These are phyloP conservation scores for Todiramphus chloris DNA, from an alignment of 2,113 vertebrate genomes.

Conservation along the genomic window DNA sequence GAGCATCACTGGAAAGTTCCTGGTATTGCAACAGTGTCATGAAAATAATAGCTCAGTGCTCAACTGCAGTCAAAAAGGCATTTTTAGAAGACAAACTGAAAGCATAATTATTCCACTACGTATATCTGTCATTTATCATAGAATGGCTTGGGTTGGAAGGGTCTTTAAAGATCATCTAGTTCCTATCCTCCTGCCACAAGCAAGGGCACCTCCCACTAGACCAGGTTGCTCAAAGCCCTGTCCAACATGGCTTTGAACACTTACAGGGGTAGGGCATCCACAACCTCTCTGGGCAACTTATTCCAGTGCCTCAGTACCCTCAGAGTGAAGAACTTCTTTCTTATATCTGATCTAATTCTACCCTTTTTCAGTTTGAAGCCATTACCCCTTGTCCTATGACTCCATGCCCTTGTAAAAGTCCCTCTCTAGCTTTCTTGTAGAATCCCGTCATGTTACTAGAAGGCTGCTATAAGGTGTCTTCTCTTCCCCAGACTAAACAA, in stretches of 20 bases:
- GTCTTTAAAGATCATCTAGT: not conserved
- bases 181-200: not conserved
- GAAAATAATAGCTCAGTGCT: not conserved
- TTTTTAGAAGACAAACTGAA: conserved; percentile 17
- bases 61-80: not conserved
- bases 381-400: not conserved
- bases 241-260: not conserved
- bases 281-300: not conserved
- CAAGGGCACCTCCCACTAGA: not conserved
- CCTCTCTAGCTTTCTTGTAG: not conserved
- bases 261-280: not conserved
- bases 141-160: not conserved
- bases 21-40: not conserved
- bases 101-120: not conserved
- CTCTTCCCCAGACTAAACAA: too few relatives aligned
- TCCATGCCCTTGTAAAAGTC: not conserved
- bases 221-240: not conserved
- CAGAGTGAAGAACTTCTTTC: not conserved
- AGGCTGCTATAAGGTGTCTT: not conserved
- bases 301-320: not conserved
- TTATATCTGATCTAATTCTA: not conserved
- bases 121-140: not conserved
- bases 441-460: not conserved
- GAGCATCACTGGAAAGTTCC: not conserved
- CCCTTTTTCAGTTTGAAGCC: not conserved